Conservation (phyloP, 2,797 vertebrate genomes). For the Microcaecilia unicolor region DNA sequence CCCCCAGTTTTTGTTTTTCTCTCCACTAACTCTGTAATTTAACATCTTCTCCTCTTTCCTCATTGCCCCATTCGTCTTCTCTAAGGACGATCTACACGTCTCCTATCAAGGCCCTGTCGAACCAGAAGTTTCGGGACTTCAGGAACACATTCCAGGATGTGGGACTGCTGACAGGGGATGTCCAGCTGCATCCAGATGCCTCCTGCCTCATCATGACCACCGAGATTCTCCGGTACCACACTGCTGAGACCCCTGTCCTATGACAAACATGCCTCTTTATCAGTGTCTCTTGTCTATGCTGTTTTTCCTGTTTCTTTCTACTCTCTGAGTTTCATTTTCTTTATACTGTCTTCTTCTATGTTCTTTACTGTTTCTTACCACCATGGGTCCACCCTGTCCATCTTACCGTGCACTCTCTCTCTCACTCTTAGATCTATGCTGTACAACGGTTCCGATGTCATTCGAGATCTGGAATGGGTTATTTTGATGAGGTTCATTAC, state of each 20-base stretch:
- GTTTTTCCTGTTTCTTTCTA: too few relatives aligned
- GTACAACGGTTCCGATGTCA: slow-evolving; percentile 86
- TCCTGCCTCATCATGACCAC: slow-evolving; percentile 94
- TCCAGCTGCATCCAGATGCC: slow-evolving; percentile 78
- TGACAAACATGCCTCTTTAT: too few relatives aligned
- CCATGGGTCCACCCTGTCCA: background rate
- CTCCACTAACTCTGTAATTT: too few relatives aligned
- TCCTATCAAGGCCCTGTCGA: slow-evolving; percentile 87
- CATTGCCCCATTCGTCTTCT: too few relatives aligned
- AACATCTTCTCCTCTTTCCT: background rate
- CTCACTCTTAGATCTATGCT: slow-evolving; percentile 75
- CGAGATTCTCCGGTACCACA: slow-evolving; percentile 75
- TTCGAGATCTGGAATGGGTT: slow-evolving; percentile 89
- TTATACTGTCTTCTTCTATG: background rate
- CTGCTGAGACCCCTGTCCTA: background rate
- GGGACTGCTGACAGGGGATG: slow-evolving; percentile 80
- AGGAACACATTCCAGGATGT: slow-evolving; percentile 80
- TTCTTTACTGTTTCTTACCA: background rate
- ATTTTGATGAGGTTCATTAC: slow-evolving; percentile 90
- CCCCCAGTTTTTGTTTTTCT: background rate
- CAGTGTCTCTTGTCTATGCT: too few relatives aligned
- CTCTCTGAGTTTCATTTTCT: background rate
- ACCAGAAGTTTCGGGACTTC: slow-evolving; percentile 91
- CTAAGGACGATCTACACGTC: slow-evolving; percentile 89
- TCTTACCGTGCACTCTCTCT: background rate